Base-by-base conservation (phyloP, 1,140 invertebrate species). In the Andricus grossulariae region DNA sequence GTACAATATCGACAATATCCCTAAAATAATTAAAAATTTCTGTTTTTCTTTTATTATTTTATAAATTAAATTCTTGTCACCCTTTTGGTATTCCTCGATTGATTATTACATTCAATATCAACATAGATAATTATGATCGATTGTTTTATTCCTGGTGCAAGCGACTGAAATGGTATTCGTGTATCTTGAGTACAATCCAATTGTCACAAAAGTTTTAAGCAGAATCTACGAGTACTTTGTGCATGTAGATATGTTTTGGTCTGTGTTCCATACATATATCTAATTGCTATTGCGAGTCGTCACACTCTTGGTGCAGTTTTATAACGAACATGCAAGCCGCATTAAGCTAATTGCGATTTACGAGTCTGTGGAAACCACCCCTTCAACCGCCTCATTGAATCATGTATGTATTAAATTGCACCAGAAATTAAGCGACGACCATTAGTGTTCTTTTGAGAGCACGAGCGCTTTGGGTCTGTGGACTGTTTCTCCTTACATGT, bases 341-440 rank as follows among this genome's bases (percentile, higher is more conserved):
- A 87, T 88, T 87, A 86, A 84, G 85, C 78, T 88, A 85, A 88
- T 84, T 86, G 82, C 80, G 72, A 86, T 84, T 86, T 84, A 84
- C 77, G 77, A 77, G 50, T 72, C 19, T 66, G 73, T 72, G 13
- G 66, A 50, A 21, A 52, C 76, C 57, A 60, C 57, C 57, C 25
- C 25, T 16, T 12, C 12, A 60, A 32, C 57, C 13, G 50, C 51
- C 78, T 60, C 76, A 75, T 80, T 81, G 74, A 78, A 50, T 74
- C 55, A 25, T 60, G 21, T 60, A 25, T 19, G 55, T 73, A 83
- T 85, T 82, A 80, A 80, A 79, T 73, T 74, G 77, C 76, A 51
- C 57, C 52, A 82, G 77, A 72, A 82, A 78, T 80, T 81, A 76
- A 82, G 75, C 25, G 8, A 50, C 73, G 18, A 19, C 50, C 73